phyloP scores from a whole-genome alignment of 1,140 invertebrate species.

The Hypothenemus hampei region DNA sequence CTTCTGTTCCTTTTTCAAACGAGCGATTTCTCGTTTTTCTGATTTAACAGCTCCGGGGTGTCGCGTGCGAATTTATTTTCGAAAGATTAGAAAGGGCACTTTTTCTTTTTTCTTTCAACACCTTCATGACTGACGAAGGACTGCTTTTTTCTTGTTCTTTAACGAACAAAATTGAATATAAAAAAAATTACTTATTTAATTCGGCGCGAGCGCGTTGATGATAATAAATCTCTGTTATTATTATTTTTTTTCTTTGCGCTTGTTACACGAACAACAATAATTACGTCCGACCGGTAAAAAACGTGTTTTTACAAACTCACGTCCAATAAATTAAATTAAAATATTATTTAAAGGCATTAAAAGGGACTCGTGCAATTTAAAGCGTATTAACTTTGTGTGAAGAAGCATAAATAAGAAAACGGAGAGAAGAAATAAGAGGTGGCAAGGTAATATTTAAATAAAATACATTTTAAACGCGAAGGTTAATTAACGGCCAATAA shows the following conservation, averaged over 20 bases:
- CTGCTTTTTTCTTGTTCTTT: too few relatives aligned
- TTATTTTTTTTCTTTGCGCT: neutral
- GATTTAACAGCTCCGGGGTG: too few relatives aligned
- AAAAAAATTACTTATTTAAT: too few relatives aligned
- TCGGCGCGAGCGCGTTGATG: too few relatives aligned
- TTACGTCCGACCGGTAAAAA: neutral
- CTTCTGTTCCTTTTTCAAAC: too few relatives aligned
- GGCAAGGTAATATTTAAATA: slow-evolving; percentile 24
- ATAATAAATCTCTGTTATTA: too few relatives aligned
- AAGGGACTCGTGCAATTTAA: slow-evolving; percentile 16
- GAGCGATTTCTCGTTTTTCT: too few relatives aligned
- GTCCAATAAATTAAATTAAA: slow-evolving; percentile 20
- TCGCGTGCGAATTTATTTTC: too few relatives aligned
- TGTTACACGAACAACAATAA: neutral
- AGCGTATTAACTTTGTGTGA: slow-evolving; percentile 11
- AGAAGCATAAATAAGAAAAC: slow-evolving; percentile 18
- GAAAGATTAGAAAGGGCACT: too few relatives aligned
- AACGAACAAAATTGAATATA: too few relatives aligned
- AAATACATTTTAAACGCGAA: slow-evolving; percentile 22
- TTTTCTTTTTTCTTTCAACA: too few relatives aligned
- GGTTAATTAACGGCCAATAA: slow-evolving; percentile 23
- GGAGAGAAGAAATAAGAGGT: slow-evolving; percentile 15
- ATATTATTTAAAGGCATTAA: slow-evolving; percentile 17
- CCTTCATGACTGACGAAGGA: too few relatives aligned
- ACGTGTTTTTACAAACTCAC: slow-evolving; percentile 10